Percentiles rank a stretch among this genome's conserved stretches.
Conservation (phyloP, 2,113 vertebrate genomes). For the Myrmecophaga tridactyla region DNA sequence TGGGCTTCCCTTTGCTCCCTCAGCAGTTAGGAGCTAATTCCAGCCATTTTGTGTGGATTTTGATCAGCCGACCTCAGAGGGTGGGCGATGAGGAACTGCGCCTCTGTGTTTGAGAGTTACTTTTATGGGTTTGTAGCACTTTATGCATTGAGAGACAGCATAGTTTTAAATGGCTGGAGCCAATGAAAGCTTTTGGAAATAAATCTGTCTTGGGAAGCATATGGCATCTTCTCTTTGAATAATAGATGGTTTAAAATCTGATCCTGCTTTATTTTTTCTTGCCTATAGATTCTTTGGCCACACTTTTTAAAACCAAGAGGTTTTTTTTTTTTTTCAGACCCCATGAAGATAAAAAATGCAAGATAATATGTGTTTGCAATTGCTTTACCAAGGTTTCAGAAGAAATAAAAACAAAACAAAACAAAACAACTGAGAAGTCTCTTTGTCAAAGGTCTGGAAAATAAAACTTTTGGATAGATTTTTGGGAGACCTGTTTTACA, state of each 20-base stretch:
- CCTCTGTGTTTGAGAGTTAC: not conserved
- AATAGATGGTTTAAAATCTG: conserved; percentile 42
- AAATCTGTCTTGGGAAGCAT: conserved; percentile 16
- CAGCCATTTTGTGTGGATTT: not conserved
- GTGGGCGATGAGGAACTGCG: not conserved
- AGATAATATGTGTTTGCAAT: conserved; percentile 5
- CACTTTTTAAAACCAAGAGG: conserved; percentile 4
- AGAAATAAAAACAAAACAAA: conserved; percentile 56
- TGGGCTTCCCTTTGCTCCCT: not conserved
- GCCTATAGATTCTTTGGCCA: conserved; percentile 28
- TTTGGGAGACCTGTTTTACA: conserved; percentile 68
- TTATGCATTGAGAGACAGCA: not conserved
- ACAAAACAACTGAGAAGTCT: conserved; percentile 25
- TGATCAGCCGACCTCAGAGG: not conserved
- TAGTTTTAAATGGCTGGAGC: not conserved
- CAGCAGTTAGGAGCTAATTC: not conserved
- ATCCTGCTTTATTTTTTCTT: not conserved
- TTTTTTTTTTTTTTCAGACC: not conserved
- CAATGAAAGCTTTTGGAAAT: conserved; percentile 39
- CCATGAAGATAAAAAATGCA: conserved; percentile 29
- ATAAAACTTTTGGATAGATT: conserved; percentile 47
- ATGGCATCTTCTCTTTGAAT: conserved; percentile 12
- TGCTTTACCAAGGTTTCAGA: conserved; percentile 24
- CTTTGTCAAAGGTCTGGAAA: conserved; percentile 64
- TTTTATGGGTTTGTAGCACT: not conserved